These are phyloP conservation scores for Lamprologus sp. DNA, from an alignment of 2,113 vertebrate species.

Conservation along the genomic window DNA sequence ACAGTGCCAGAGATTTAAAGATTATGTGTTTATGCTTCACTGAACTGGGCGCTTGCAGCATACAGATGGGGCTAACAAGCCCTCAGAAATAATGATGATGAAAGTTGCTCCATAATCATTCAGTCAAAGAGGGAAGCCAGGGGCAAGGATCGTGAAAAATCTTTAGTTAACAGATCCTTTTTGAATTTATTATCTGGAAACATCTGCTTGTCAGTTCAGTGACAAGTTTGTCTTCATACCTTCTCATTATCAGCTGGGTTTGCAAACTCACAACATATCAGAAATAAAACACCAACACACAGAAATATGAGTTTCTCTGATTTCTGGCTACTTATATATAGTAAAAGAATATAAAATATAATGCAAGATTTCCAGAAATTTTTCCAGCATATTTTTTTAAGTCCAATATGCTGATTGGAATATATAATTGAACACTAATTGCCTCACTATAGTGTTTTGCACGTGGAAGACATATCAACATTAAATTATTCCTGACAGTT, in stretches of 20 bases:
- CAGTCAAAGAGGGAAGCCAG: not conserved
- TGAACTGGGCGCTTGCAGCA: not conserved
- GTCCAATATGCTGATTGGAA: not conserved
- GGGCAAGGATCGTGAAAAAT: not conserved
- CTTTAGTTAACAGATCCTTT: conserved; percentile 1
- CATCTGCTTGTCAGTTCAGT: not conserved
- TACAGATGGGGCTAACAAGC: conserved; percentile 24
- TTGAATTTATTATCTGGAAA: not conserved
- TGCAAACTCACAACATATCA: not conserved
- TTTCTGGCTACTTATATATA: not conserved
- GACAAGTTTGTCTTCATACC: not conserved
- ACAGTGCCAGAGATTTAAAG: conserved; percentile 13
- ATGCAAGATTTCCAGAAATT: not conserved
- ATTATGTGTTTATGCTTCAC: conserved; percentile 29
- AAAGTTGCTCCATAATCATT: conserved; percentile 11
- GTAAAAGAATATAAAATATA: not conserved
- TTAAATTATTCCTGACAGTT: not conserved
- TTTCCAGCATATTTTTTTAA: not conserved
- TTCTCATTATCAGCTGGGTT: not conserved
- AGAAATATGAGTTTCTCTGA: not conserved
- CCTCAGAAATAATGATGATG: not conserved
- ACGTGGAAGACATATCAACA: not conserved
- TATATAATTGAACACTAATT: not conserved
- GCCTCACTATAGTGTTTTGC: not conserved
- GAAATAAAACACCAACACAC: not conserved